Conservation (phyloP, 1,140 invertebrate species). For the Drosophila quadrilineata region DNA sequence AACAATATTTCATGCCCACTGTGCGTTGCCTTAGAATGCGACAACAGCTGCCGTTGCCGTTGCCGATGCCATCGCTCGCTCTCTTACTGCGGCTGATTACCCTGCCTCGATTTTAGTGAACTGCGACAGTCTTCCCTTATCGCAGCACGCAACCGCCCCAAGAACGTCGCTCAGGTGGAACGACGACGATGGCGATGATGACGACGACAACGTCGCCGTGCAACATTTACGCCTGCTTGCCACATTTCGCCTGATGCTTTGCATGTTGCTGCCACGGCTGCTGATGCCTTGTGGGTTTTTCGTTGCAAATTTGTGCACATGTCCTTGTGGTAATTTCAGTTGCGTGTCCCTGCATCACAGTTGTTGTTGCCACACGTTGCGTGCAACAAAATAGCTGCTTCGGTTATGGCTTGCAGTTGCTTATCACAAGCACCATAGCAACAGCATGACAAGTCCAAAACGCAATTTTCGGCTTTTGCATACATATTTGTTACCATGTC, state of each 20-base stretch:
- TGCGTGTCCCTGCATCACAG: conserved; percentile 55
- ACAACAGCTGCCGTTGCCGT: conserved; percentile 56
- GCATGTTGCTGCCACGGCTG: neutral
- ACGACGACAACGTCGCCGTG: conserved; percentile 30
- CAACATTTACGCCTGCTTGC: conserved; percentile 54
- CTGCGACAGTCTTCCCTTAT: conserved; percentile 18
- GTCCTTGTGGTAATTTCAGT: conserved; percentile 65
- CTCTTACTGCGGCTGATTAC: conserved; percentile 1
- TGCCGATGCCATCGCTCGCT: no score
- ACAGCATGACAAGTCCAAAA: conserved; percentile 46
- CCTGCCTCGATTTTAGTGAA: conserved; percentile 7
- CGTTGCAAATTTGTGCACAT: conserved; percentile 39
- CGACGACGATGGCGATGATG: conserved; percentile 23
- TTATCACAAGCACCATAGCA: conserved; percentile 54
- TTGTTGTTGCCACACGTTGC: conserved; percentile 43
- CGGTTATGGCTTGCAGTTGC: conserved; percentile 39
- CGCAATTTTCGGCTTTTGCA: conserved; percentile 64
- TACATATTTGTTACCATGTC: conserved; percentile 41
- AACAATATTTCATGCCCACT: conserved; percentile 77
- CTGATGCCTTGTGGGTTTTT: conserved; percentile 36
- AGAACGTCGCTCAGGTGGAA: conserved; percentile 68
- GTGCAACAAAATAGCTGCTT: conserved; percentile 64
- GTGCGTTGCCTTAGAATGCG: conserved; percentile 72
- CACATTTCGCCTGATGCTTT: conserved; percentile 28
- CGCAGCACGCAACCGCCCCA: conserved; percentile 35